Base-by-base conservation (phyloP, 2,113 vertebrate genomes). In the Nycticryphes semicollaris region DNA sequence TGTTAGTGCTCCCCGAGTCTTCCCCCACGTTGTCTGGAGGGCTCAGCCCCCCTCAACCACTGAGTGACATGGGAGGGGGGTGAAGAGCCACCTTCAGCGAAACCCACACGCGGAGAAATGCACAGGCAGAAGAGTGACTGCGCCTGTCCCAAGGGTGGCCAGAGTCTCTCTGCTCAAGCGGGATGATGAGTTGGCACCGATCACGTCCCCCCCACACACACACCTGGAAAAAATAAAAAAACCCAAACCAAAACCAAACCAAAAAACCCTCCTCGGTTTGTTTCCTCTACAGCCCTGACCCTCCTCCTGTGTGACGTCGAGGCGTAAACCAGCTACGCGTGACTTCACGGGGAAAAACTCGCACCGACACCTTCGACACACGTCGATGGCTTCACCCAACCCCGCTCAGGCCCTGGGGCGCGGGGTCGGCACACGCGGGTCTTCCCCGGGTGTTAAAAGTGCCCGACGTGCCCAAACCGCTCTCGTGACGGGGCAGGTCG, bases 311-410 rank as follows among this genome's bases (percentile, higher is more conserved):
- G 14, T 3, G 6, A 21, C 9, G 13, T 37, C 48, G 3, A 41
- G 59, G 33, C 0, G 0, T 25, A 66, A 81, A 4, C 31, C 60
- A 39, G 43, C 25, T 11, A 0, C 2, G 0, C 2, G 6, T 81
- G 69, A 86, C 37, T 66, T 87, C 95, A 87, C 11, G 3, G 2
- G 2, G 9, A 7, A 43, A 92, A 83, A 60, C 63, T 85, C 43
- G 30, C 41, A 0, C 45, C 22, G 47, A 4, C 35, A 56, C 37
- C 50, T 77, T 12, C 2, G 20, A 9, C 9, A 8, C 4, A 4
- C 0, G 0, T 63, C 41, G 35, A 9, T 83, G 53, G 63, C 4
- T 17, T 2, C 15, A 10, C 3, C 41, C 21, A 7, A 8, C 2
- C 19, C 27, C 2, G 0, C 25, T 22, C 62, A 35, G 41, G 1